Base-by-base conservation (phyloP, 2,888 invertebrate species). In the Noctua janthe region DNA sequence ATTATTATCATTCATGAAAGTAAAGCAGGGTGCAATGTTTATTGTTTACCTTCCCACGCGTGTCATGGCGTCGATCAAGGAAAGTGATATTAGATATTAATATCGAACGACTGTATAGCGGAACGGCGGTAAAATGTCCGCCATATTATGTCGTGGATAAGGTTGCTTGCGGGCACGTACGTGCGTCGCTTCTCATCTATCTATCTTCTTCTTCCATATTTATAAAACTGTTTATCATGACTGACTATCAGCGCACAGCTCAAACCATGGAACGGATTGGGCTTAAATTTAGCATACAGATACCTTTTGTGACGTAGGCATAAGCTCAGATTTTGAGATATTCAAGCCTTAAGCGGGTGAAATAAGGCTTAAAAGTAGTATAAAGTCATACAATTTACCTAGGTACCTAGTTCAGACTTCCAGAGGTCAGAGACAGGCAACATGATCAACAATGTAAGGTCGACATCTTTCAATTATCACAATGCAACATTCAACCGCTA, bases 31-130 rank as follows among this genome's bases (percentile, higher is more conserved):
- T 84, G 84, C 74, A 79, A 70, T 73, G 62, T 83, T 66, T 59
- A 81, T 71, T 86, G 80, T 88, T 86, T 84, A 71, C 77, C 73
- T 89, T 88, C 90, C 88, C 88, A 89, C 90, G 86, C 74, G 78
- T 71, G 88, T 81, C 85, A 75, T 43, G 51, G 66, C 67, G 74
- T 71, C 88, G 81, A 86, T 87, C 85, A 71, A 29, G 62, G 70
- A 56, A 85, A 86, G 62, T 76, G 81, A 81, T 85, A 87, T 85
- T 78, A 72, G 82, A 85, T 83, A 83, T 85, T 82, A 71, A 86
- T 74, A 82, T 83, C 72, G 51, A 74, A 29, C 74, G 59, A 71
- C 54, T 71, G 56, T 78, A 8, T 59, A 67, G 43, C 84, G 84
- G 66, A 80, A 54, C 70, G 80, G 43, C n/a, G 17, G 73, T 56